Conservation (phyloP, 1,140 invertebrate genomes). For the Campoletis sonorensis region DNA sequence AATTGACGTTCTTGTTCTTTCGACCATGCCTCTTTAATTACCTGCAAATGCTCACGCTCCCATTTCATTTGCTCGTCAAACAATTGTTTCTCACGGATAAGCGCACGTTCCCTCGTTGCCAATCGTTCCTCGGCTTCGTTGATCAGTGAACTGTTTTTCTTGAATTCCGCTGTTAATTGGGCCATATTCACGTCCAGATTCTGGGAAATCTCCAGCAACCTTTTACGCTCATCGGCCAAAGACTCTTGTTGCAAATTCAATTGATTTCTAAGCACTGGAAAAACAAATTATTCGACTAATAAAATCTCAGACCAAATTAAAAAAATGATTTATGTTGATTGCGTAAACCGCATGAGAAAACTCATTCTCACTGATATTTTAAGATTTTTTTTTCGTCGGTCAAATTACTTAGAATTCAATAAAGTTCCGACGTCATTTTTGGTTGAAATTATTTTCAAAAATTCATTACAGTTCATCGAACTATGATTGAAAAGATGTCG, state of each 20-base stretch:
- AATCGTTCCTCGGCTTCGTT: constrained; percentile 63
- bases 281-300: constrained; percentile 37
- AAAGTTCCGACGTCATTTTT: too few relatives aligned
- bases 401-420: too few relatives aligned
- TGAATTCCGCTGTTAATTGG: constrained; percentile 63
- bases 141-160: constrained; percentile 60
- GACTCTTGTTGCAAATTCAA: constrained; percentile 62
- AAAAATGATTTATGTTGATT: too few relatives aligned
- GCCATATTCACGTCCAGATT: constrained; percentile 61
- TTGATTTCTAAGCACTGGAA: constrained; percentile 64
- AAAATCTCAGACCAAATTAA: too few relatives aligned
- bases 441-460: too few relatives aligned
- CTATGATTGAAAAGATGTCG: too few relatives aligned
- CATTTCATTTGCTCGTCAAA: constrained; percentile 69
- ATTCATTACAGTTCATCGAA: too few relatives aligned
- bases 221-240: constrained; percentile 62
- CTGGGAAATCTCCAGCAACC: constrained; percentile 61
- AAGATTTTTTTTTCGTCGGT: too few relatives aligned
- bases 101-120: constrained; percentile 60
- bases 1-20: constrained; percentile 69
- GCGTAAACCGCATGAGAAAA: too few relatives aligned
- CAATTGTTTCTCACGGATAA: constrained; percentile 67
- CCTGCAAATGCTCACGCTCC: constrained; percentile 69
- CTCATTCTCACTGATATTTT: too few relatives aligned
- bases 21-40: constrained; percentile 68